phyloP scores from a whole-genome alignment of 1,140 invertebrate species.

The Zophobas atratus region DNA sequence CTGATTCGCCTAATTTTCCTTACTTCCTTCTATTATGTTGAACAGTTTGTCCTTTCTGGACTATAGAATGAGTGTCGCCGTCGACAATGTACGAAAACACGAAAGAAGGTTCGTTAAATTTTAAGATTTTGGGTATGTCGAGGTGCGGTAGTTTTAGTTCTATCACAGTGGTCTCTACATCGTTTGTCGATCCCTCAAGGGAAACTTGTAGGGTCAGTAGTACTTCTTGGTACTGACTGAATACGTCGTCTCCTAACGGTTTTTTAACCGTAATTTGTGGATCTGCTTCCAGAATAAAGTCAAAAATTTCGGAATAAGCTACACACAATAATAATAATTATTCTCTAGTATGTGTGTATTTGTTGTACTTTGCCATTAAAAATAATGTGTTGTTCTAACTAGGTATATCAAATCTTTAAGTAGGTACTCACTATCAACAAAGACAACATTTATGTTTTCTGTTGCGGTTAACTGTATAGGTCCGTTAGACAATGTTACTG shows the following conservation, averaged over 20 bases:
- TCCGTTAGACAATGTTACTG: not conserved
- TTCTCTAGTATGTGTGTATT: not conserved
- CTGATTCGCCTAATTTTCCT: too few relatives aligned
- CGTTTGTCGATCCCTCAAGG: not conserved
- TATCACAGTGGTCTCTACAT: not conserved
- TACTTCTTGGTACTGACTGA: constrained; percentile 11
- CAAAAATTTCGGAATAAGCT: constrained; percentile 1
- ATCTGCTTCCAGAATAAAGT: not conserved
- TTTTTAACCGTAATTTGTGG: constrained; percentile 18
- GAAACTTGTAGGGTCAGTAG: constrained; percentile 14
- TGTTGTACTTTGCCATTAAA: not conserved
- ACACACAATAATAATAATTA: not conserved
- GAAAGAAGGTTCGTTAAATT: constrained; percentile 15
- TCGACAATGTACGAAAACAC: not conserved
- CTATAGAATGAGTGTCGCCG: not conserved
- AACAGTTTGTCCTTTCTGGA: not conserved
- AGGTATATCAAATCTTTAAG: too few relatives aligned
- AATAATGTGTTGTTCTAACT: too few relatives aligned
- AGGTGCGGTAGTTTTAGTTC: not conserved
- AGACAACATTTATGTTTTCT: too few relatives aligned
- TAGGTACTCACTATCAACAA: too few relatives aligned
- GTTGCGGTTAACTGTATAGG: not conserved
- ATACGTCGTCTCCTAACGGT: not conserved
- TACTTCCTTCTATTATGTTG: too few relatives aligned
- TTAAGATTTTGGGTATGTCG: not conserved